Percentiles rank a stretch among this genome's conserved stretches.
phyloP scores from a whole-genome alignment of 2,888 invertebrate genomes.

The Thera obeliscata region DNA sequence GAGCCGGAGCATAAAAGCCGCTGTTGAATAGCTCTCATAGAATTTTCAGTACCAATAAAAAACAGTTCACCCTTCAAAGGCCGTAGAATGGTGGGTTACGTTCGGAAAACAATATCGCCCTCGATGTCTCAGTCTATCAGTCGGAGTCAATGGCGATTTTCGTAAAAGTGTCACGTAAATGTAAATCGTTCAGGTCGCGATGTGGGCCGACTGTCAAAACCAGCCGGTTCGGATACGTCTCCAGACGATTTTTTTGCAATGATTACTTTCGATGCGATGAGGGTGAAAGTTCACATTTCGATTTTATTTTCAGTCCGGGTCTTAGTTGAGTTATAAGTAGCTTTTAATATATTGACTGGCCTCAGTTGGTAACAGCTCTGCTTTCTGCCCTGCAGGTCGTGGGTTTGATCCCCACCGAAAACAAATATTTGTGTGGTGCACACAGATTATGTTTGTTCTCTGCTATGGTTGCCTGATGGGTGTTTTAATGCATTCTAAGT shows the following conservation, averaged over 20 bases:
- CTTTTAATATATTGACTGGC: no score
- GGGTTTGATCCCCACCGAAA: no score
- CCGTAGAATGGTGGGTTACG: constrained; percentile 60
- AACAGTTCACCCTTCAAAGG: constrained; percentile 66
- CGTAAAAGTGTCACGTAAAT: constrained; percentile 83
- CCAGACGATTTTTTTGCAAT: constrained; percentile 70
- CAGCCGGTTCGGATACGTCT: constrained; percentile 72
- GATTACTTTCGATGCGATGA: constrained; percentile 65
- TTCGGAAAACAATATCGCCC: constrained; percentile 78
- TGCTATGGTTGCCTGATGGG: no score
- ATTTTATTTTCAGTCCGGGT: constrained; percentile 44
- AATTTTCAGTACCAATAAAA: constrained; percentile 74
- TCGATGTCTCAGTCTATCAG: constrained; percentile 80
- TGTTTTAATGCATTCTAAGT: no score
- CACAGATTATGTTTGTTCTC: no score
- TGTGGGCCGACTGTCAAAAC: constrained; percentile 81
- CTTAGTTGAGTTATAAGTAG: no score
- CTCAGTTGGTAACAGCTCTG: no score
- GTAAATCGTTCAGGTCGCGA: constrained; percentile 82
- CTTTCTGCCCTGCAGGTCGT: no score
- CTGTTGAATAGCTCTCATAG: constrained; percentile 59
- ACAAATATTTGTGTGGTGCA: no score
- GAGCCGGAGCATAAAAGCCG: constrained; percentile 40
- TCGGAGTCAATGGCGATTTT: constrained; percentile 77
- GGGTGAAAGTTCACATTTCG: constrained; percentile 51